These are phyloP conservation scores for Trinectes maculatus DNA, from an alignment of 2,113 vertebrate species.

Conservation along the genomic window DNA sequence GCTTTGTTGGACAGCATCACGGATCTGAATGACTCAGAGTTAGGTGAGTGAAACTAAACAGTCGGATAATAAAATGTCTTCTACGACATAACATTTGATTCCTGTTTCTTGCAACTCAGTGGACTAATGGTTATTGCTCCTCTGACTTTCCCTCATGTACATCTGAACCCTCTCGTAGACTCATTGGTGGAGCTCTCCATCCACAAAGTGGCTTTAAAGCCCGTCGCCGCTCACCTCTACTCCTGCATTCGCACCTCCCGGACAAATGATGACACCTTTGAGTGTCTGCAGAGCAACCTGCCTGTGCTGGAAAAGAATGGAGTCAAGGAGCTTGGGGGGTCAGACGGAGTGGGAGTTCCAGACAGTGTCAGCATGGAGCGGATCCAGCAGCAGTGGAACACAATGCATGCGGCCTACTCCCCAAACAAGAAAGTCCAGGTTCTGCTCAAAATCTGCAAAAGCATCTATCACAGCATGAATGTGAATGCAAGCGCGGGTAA, in stretches of 20 bases:
- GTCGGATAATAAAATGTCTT: neutral
- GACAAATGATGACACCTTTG: slow-evolving; percentile 66
- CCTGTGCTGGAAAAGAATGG: slow-evolving; percentile 51
- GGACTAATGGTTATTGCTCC: rapidly evolving
- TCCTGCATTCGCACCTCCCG: slow-evolving; percentile 74
- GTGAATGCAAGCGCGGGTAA: slow-evolving; percentile 75
- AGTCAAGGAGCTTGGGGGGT: slow-evolving; percentile 75
- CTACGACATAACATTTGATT: neutral
- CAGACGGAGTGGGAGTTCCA: slow-evolving; percentile 73
- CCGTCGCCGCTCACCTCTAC: slow-evolving; percentile 81
- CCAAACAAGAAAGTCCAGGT: slow-evolving; percentile 87
- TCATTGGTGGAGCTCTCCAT: slow-evolving; percentile 83
- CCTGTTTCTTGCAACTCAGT: neutral
- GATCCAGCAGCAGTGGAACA: slow-evolving; percentile 81
- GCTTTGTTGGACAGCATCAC: slow-evolving; percentile 74
- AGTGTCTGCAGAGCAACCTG: slow-evolving; percentile 72
- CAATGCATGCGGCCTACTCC: slow-evolving; percentile 84
- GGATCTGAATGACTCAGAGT: slow-evolving; percentile 73
- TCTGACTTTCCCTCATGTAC: neutral
- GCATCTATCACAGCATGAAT: slow-evolving; percentile 87
- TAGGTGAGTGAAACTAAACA: slow-evolving; percentile 79
- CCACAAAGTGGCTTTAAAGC: slow-evolving; percentile 87
- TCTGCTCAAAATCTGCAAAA: slow-evolving; percentile 88
- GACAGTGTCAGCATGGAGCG: slow-evolving; percentile 78
- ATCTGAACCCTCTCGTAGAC: slow-evolving; percentile 67